Evolutionary conservation across 2,888 invertebrate genomes (phyloP).

Genomic region (Cybosia mesomella): DNA sequence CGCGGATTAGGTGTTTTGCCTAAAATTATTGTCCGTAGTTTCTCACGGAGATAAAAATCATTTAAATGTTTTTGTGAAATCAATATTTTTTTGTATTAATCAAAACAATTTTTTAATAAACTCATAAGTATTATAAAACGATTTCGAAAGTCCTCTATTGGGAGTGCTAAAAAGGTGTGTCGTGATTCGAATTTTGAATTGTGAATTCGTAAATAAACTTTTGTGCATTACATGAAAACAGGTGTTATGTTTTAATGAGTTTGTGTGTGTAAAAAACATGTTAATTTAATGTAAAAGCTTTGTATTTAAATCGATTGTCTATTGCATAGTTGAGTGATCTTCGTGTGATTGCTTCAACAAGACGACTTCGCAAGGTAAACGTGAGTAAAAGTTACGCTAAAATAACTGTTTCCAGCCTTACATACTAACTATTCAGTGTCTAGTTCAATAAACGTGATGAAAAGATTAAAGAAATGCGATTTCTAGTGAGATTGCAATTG

Average conservation of each 20-base stretch:
- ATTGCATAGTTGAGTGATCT: conserved; percentile 73
- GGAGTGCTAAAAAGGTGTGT: conserved; percentile 67
- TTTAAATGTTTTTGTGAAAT: conserved; percentile 37
- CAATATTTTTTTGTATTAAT: conserved; percentile 30
- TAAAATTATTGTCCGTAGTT: conserved; percentile 57
- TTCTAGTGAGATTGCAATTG: conserved; percentile 60
- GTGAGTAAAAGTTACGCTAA: conserved; percentile 78
- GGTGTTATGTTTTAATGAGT: conserved; percentile 61
- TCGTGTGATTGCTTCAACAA: conserved; percentile 63
- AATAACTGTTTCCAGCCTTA: conserved; percentile 69
- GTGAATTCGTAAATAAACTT: conserved; percentile 63
- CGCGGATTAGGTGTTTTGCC: conserved; percentile 52
- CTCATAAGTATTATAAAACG: conserved; percentile 17
- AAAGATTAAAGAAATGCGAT: conserved; percentile 34
- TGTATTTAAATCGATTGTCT: conserved; percentile 58
- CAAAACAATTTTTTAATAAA: conserved; percentile 13
- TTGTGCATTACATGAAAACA: conserved; percentile 73
- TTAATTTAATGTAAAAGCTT: conserved; percentile 49
- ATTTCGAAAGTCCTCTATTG: conserved; percentile 34
- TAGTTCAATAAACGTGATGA: conserved; percentile 57
- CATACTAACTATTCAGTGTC: conserved; percentile 45
- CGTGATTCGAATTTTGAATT: conserved; percentile 76
- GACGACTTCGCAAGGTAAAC: conserved; percentile 68
- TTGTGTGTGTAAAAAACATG: conserved; percentile 60
- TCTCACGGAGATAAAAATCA: conserved; percentile 54